Percentiles rank a stretch among this genome's conserved stretches.
phyloP scores from a whole-genome alignment of 2,113 vertebrate genomes.

The Morone saxatilis region DNA sequence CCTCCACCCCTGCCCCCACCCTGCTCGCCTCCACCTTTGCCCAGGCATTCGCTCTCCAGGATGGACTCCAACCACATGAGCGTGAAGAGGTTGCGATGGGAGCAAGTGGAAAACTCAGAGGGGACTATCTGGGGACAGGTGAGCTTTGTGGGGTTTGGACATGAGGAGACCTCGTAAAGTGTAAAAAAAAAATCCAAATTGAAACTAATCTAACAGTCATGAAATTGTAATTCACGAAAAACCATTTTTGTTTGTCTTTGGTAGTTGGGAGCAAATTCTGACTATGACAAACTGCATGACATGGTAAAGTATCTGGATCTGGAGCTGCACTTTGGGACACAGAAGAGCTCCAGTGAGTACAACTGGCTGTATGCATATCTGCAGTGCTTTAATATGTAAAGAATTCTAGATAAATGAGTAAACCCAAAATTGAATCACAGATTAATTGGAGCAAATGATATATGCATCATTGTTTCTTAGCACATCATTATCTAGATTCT shows the following conservation, averaged over 20 bases:
- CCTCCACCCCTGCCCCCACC: conserved; percentile 85
- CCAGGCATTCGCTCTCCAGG: conserved; percentile 84
- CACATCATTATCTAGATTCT: background rate
- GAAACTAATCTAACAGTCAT: background rate
- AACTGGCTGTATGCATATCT: conserved; percentile 3
- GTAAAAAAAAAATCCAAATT: background rate
- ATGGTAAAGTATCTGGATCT: conserved; percentile 99
- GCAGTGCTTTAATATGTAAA: background rate
- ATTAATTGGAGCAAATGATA: background rate
- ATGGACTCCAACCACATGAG: conserved; percentile 96
- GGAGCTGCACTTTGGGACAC: conserved; percentile 97
- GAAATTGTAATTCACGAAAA: background rate
- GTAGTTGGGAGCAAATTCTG: conserved; percentile 93
- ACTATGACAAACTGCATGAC: conserved; percentile 97
- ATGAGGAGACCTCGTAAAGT: background rate
- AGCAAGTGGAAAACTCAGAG: conserved; percentile 98
- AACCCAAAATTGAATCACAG: background rate
- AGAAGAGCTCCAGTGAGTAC: conserved; percentile 92
- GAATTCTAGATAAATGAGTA: background rate
- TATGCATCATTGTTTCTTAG: background rate
- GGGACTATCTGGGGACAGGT: conserved; percentile 99
- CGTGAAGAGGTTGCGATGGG: conserved; percentile 97
- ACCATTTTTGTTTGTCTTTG: conserved; percentile 46
- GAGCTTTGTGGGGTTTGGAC: conserved; percentile 25
- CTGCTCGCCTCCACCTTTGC: conserved; percentile 84